A percentile compares a stretch with the other conserved stretches of the same genome.
Evolutionary conservation across 2,113 vertebrate genomes (phyloP).

Genomic region (Leucosticte australis): DNA sequence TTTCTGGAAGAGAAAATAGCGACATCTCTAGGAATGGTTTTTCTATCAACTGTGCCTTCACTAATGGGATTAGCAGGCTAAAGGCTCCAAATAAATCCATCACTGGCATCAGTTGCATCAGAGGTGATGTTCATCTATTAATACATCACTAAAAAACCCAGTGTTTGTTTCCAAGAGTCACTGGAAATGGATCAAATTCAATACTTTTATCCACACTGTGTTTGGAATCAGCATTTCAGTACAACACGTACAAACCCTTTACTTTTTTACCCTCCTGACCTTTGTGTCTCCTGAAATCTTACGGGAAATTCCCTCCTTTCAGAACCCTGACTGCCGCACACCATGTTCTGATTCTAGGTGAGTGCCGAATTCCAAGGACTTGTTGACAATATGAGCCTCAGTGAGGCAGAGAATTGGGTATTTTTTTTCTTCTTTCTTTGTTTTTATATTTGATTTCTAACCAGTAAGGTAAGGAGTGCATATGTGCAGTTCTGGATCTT

Average conservation of each 20-base stretch:
- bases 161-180: background rate
- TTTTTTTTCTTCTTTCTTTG: background rate
- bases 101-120: background rate
- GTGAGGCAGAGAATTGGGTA: background rate
- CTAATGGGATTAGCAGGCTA: constrained; percentile 43
- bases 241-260: fast-evolving
- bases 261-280: background rate
- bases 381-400: background rate
- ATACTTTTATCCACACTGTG: background rate
- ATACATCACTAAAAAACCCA: background rate
- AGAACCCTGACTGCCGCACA: background rate
- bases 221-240: background rate
- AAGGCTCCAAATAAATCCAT: constrained; percentile 10
- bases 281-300: background rate
- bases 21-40: background rate
- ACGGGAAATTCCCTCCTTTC: background rate
- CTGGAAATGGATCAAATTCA: background rate
- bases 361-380: background rate
- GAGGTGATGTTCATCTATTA: background rate
- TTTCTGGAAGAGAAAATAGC: background rate
- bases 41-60: constrained; percentile 2
- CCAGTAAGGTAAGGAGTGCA: background rate
- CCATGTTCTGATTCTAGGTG: background rate
- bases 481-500: background rate
- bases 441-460: background rate